A percentile compares a stretch with the other conserved stretches of the same genome.
Evolutionary conservation across 2,113 vertebrate genomes (phyloP).

Genomic region (Agapornis roseicollis): DNA sequence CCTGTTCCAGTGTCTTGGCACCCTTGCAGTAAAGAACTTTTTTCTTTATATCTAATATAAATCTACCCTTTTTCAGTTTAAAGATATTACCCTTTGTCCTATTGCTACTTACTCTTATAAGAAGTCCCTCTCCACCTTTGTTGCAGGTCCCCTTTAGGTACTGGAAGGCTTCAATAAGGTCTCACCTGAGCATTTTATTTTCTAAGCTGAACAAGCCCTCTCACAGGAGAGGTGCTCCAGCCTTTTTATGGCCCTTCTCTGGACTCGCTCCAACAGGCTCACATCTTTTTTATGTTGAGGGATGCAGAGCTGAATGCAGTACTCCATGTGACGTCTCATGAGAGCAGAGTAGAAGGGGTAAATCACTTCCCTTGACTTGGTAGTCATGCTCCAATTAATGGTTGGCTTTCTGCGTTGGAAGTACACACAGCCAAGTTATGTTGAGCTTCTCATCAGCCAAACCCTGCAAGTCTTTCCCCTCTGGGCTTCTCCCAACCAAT

Average conservation of each 20-base stretch:
- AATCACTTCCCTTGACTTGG: neutral
- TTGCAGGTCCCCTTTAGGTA: neutral
- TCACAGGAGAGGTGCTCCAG: neutral
- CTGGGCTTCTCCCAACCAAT: neutral
- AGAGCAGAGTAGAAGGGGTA: neutral
- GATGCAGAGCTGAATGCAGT: neutral
- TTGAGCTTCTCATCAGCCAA: neutral
- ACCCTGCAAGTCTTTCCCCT: neutral
- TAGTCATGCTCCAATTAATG: neutral
- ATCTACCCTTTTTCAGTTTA: neutral
- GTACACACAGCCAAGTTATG: neutral
- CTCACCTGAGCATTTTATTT: neutral
- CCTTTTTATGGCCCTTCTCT: neutral
- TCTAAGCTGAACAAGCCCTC: neutral
- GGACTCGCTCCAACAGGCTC: neutral
- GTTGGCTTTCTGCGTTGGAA: neutral
- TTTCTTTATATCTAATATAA: neutral
- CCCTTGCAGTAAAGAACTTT: neutral
- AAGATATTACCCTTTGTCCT: neutral
- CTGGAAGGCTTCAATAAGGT: neutral
- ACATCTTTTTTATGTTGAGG: neutral
- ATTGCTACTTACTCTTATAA: neutral
- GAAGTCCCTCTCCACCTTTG: neutral
- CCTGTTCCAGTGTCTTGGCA: neutral
- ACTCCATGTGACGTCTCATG: neutral